Percentiles rank a stretch among this genome's conserved stretches.
These are phyloP conservation scores for Osmoderma eremita DNA, from an alignment of 2,888 invertebrate species.

Conservation along the genomic window DNA sequence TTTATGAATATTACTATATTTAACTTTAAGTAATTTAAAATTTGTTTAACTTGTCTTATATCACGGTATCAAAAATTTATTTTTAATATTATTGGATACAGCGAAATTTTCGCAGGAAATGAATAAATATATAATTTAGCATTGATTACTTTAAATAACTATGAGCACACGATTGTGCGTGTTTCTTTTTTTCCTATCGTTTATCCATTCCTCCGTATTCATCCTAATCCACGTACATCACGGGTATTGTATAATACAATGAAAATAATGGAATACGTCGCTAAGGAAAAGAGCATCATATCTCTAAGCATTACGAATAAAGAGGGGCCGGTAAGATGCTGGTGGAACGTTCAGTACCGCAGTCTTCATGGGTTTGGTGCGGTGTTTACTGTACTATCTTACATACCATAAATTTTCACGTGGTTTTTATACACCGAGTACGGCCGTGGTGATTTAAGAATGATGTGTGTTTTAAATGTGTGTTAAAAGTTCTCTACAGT, in stretches of 20 bases:
- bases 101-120: not conserved
- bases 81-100: no score
- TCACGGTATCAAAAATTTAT: no score
- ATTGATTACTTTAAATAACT: conserved; percentile 20
- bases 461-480: conserved; percentile 54
- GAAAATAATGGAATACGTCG: conserved; percentile 49
- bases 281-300: conserved; percentile 49
- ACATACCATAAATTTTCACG: conserved; percentile 47
- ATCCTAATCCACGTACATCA: conserved; percentile 17
- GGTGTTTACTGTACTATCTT: conserved; percentile 45
- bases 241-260: conserved; percentile 39
- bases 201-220: no score
- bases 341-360: conserved; percentile 55
- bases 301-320: conserved; percentile 53
- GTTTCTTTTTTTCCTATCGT: conserved; percentile 1
- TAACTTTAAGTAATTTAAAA: no score
- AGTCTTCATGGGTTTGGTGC: conserved; percentile 43
- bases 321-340: conserved; percentile 58
- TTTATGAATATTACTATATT: no score
- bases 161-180: conserved; percentile 3
- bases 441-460: conserved; percentile 44
- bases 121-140: conserved; percentile 18
- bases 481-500: conserved; percentile 49
- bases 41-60: no score
- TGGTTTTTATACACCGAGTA: conserved; percentile 45